Percentiles rank a stretch among this genome's conserved stretches.
These are phyloP conservation scores for Microtus oregoni DNA, from an alignment of 2,113 vertebrate species.

Conservation along the genomic window DNA sequence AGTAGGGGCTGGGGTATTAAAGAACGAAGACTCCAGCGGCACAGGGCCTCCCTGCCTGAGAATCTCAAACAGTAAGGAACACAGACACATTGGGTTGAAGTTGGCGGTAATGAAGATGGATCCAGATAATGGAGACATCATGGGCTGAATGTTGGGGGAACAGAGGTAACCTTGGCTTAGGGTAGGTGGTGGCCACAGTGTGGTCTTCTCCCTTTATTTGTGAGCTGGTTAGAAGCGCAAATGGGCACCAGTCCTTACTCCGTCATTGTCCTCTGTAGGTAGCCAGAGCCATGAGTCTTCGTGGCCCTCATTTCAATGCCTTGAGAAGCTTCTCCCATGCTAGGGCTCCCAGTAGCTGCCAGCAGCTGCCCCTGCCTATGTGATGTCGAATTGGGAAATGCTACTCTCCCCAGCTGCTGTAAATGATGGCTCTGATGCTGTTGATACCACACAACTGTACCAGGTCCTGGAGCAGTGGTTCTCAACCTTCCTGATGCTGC, in stretches of 20 bases:
- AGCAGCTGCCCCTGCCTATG: not conserved
- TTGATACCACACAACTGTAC: not conserved
- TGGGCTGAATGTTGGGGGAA: accelerated
- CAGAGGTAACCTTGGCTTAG: no score
- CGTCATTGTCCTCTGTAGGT: not conserved
- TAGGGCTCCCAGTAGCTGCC: not conserved
- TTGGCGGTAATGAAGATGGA: not conserved
- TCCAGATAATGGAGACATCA: not conserved
- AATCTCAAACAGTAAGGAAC: not conserved
- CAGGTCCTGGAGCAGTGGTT: not conserved
- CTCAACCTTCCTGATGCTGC: not conserved
- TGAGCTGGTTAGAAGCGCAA: not conserved
- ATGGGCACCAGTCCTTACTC: not conserved
- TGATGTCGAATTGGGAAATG: not conserved
- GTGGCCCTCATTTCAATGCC: no score
- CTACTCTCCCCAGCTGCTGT: not conserved
- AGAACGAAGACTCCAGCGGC: not conserved
- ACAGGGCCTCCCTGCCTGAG: not conserved
- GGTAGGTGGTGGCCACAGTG: accelerated
- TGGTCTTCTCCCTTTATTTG: not conserved
- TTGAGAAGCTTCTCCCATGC: not conserved
- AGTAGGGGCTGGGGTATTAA: no score
- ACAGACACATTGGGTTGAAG: not conserved
- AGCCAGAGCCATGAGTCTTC: not conserved
- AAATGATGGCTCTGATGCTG: not conserved